phyloP scores from a whole-genome alignment of 2,888 invertebrate species.

The Tanytarsus gracilentus region DNA sequence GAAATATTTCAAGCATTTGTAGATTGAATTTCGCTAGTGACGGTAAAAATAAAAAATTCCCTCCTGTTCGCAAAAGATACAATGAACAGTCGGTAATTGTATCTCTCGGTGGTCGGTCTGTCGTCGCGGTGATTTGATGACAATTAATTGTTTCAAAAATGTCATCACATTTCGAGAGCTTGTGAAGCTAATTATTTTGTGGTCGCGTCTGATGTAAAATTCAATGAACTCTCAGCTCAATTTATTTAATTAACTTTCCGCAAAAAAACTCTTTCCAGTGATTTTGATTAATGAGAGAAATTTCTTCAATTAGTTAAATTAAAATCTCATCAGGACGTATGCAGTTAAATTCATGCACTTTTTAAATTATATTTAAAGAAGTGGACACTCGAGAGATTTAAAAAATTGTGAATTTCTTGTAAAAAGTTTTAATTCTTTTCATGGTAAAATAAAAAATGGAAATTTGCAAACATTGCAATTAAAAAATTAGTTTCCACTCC shows the following conservation, averaged over 20 bases:
- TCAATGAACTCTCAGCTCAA: not conserved
- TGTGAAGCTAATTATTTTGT: not conserved
- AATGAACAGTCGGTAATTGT: slow-evolving; percentile 2
- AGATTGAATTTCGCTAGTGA: too few relatives aligned
- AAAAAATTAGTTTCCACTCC: too few relatives aligned
- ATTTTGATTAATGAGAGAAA: not conserved
- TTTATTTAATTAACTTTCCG: not conserved
- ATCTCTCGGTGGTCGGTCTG: not conserved
- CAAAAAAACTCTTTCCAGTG: not conserved
- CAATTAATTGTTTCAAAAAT: not conserved
- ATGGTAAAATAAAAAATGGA: too few relatives aligned
- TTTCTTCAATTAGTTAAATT: not conserved
- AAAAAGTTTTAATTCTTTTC: too few relatives aligned
- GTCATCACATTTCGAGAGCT: not conserved
- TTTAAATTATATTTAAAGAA: too few relatives aligned
- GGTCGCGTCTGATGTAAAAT: not conserved
- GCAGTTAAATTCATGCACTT: too few relatives aligned
- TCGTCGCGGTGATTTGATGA: not conserved
- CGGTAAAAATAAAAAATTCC: too few relatives aligned
- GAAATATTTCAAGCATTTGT: too few relatives aligned
- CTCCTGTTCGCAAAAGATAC: not conserved
- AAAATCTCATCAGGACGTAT: not conserved
- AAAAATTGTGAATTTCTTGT: too few relatives aligned
- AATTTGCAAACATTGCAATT: too few relatives aligned
- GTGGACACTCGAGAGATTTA: too few relatives aligned